Evolutionary conservation across 2,888 invertebrate species (phyloP), one percentile per base, ranked within the genome.

Genomic region (Julus scanicus): DNA sequence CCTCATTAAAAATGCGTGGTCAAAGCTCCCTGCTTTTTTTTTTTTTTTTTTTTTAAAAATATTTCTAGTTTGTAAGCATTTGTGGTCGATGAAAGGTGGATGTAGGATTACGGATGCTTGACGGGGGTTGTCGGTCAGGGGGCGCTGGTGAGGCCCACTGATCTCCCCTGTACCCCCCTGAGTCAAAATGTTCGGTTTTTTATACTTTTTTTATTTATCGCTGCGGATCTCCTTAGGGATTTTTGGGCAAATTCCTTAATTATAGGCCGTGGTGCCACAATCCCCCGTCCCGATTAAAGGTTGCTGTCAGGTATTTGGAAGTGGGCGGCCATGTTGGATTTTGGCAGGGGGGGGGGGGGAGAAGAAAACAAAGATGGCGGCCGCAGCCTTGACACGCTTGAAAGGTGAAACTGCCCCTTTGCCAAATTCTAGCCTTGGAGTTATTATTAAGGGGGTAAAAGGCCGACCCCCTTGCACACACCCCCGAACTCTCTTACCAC

Each of bases 161-260:
- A 63, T 20, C 63, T n/a, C 63, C 63, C 63, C 63, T 63, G n/a
- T 17, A 17, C 63, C 63, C n/a, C 63, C 63, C 15, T 63, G n/a
- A 17, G 17, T 63, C n/a, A n/a, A 63, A 17, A 63, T n/a, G 17
- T 57, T 57, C 57, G 17, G 11, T n/a, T 63, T 63, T 63, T n/a
- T n/a, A 17, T 17, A n/a, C 17, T n/a, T 63, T 63, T 63, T 63
- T 63, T 63, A 63, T n/a, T 63, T 63, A 63, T 63, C 63, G 63
- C 63, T 20, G 63, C n/a, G 63, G 63, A 63, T 63, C 63, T 63
- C 63, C 84, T 84, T 44, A 37, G 84, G 39, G 84, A n/a, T 84
- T 84, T 84, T 84, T 84, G 40, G 63, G 13, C 84, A 84, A 84
- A 84, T 84, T 84, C 84, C 84, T 84, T 84, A 84, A 84, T 84